A percentile compares a stretch with the other conserved stretches of the same genome.
phyloP scores from a whole-genome alignment of 2,797 vertebrate species.

The Prionace glauca region DNA sequence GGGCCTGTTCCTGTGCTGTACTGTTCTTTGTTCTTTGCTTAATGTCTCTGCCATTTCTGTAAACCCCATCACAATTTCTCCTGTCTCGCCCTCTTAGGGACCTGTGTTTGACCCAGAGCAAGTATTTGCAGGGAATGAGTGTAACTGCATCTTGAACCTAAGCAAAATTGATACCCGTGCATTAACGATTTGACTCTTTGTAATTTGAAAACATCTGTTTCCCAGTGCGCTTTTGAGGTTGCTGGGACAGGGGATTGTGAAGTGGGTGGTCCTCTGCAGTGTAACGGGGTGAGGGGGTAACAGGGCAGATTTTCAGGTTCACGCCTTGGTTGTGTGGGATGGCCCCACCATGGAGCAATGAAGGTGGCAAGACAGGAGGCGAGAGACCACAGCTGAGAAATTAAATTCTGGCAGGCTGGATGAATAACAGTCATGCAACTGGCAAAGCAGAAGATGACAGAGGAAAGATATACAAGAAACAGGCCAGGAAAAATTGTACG shows the following conservation, averaged over 20 bases:
- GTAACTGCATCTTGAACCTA: background rate
- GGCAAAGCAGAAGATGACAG: background rate
- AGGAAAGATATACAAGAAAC: background rate
- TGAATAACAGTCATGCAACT: background rate
- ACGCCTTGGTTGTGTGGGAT: background rate
- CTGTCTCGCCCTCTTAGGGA: too few relatives aligned
- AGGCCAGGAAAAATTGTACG: background rate
- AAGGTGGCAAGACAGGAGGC: background rate
- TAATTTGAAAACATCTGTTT: background rate
- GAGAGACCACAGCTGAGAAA: background rate
- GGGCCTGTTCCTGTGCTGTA: too few relatives aligned
- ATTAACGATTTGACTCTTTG: background rate
- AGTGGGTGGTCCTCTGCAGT: background rate
- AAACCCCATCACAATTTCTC: too few relatives aligned
- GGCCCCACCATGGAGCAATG: background rate
- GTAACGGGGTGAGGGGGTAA: background rate
- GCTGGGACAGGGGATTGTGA: background rate
- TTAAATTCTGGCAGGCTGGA: background rate
- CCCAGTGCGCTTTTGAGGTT: background rate
- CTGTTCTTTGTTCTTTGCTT: too few relatives aligned
- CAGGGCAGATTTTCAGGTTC: background rate
- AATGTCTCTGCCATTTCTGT: too few relatives aligned
- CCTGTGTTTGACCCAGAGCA: too few relatives aligned
- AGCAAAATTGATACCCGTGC: background rate
- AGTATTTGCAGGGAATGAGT: background rate